Base-by-base conservation (phyloP, 1,140 invertebrate genomes). In the Rhopalosiphum padi region DNA sequence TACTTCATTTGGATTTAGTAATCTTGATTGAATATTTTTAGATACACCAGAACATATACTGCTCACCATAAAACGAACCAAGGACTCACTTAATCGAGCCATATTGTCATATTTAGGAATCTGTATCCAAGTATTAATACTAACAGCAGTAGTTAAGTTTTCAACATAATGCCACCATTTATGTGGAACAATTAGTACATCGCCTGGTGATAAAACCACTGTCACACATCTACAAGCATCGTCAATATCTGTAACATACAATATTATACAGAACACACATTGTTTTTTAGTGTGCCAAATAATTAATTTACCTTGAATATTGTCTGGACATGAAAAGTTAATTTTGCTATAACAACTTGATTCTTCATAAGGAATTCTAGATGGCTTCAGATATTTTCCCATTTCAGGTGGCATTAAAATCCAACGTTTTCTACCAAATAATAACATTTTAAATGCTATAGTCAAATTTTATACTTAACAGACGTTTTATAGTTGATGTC, bases 151-250 rank as follows among this genome's bases (percentile, higher is more conserved):
- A 94, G 97, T 96, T 85, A 97, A 94, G 94, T 97, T 97, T 95
- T 98, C 97, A 11, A 99, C 99, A 96, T 98, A 99, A 96, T 99
- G 99, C 99, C 99, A 99, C 98, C 98, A 99, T 91, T 98, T 97
- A 94, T 96, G 96, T 21, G 99, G 99, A 3, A 99, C 97, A 95
- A 98, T 97, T 22, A 99, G 95, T 15, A 98, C 97, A 96, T 99
- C 98, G 5, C 98, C 98, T 21, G 98, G 97, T 88, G 97, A 96
- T 51, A 99, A 95, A 41, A 95, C 96, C 37, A 98, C 96, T 53
- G 96, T 95, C 95, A 96, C 96, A 94, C 96, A 96, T 94, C 94
- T 95, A 94, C 92, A 77, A 43, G 89, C 23, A 37, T 53, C 23
- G n/a, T 91, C 41, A 60, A 87, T 46, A 87, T 91, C 93, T 94